These are phyloP conservation scores for Adoxophyes honmai DNA, from an alignment of 1,140 invertebrate species.

Conservation along the genomic window DNA sequence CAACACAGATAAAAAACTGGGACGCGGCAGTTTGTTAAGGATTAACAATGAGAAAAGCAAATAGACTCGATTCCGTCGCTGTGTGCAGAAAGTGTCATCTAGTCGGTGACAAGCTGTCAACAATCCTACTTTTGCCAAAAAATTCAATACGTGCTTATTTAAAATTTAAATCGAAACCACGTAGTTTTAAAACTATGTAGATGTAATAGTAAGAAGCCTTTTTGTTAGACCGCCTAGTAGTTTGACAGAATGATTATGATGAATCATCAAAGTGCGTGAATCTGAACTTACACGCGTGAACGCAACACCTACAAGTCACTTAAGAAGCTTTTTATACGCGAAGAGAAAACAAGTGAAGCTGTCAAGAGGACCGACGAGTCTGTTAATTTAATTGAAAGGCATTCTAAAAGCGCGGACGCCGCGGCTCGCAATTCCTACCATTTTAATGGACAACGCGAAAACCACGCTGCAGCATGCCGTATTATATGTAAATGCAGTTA, in stretches of 20 bases:
- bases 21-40: not conserved
- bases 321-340: not conserved
- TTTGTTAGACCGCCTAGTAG: no score
- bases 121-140: not conserved
- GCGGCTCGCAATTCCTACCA: not conserved
- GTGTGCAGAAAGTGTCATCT: conserved; percentile 1
- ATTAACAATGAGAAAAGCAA: conserved; percentile 11
- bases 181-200: no score
- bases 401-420: not conserved
- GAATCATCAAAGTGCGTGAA: no score
- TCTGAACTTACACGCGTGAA: no score
- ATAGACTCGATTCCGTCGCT: not conserved
- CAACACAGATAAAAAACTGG: not conserved
- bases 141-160: not conserved
- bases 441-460: conserved; percentile 1
- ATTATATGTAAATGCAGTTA: conserved; percentile 3
- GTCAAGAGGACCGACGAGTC: conserved; percentile 7
- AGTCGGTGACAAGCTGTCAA: not conserved
- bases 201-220: no score
- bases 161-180: no score
- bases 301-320: not conserved
- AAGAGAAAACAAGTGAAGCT: conserved; percentile 11
- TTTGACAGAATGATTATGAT: no score
- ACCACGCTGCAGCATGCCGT: not conserved
- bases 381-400: conserved; percentile 17